A percentile compares a stretch with the other conserved stretches of the same genome.
Conservation (phyloP, 2,888 invertebrate genomes). For the Zelleria hepariella region DNA sequence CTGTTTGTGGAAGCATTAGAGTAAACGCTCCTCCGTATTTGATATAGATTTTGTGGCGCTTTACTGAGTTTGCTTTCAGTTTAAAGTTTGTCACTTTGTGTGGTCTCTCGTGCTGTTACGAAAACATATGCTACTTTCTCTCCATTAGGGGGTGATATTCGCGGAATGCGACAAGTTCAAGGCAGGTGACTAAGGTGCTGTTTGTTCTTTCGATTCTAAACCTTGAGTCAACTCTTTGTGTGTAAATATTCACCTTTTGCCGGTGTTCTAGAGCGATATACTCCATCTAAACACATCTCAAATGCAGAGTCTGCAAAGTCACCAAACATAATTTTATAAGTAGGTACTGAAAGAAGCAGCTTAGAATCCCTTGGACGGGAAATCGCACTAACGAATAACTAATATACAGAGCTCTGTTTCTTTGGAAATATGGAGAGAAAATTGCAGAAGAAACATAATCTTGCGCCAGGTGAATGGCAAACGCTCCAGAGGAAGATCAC, state of each 20-base stretch:
- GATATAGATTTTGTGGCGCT: slow-evolving; percentile 46
- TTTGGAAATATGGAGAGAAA: no score
- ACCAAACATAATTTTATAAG: no score
- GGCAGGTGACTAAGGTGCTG: neutral
- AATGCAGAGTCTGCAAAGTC: no score
- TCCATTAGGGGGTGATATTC: neutral
- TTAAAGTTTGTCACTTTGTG: slow-evolving; percentile 56
- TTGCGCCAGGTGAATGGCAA: no score
- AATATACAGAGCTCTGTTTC: no score
- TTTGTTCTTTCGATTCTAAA: neutral
- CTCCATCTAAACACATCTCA: no score
- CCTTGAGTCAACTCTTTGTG: neutral
- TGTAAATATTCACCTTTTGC: neutral
- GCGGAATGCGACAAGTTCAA: neutral
- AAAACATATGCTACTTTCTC: neutral
- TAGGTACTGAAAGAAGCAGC: no score
- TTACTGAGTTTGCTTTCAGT: slow-evolving; percentile 52
- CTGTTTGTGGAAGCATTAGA: slow-evolving; percentile 58
- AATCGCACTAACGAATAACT: no score
- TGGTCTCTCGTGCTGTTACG: slow-evolving; percentile 26
- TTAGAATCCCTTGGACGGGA: no score
- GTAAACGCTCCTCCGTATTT: slow-evolving; percentile 44
- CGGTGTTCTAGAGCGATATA: no score
- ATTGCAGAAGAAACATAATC: no score
- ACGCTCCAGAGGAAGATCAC: no score